Evolutionary conservation across 1,140 invertebrate species (phyloP).

Genomic region (Leptoteleia sp.): DNA sequence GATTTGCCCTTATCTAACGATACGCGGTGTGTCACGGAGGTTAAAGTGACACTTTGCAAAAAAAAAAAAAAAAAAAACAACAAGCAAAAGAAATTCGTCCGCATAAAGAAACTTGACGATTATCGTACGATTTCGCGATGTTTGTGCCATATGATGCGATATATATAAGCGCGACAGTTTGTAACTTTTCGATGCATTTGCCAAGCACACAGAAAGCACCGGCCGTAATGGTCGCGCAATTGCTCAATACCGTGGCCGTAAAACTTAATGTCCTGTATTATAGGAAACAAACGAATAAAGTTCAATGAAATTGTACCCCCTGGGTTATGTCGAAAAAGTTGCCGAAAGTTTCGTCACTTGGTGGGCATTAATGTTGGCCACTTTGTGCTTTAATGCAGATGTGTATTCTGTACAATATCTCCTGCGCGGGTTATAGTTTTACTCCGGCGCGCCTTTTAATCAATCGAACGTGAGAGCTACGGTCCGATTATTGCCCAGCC

Average conservation of each 20-base stretch:
- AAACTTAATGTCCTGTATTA: conserved; percentile 73
- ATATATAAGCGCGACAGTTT: conserved; percentile 55
- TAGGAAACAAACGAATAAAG: conserved; percentile 72
- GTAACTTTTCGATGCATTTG: conserved; percentile 71
- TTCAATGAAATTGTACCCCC: conserved; percentile 70
- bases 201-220: conserved; percentile 65
- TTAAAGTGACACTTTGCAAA: conserved; percentile 61
- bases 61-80: too few species aligned
- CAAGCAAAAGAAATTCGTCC: conserved; percentile 22
- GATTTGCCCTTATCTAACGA: conserved; percentile 43
- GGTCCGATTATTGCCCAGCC: too few species aligned
- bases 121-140: conserved; percentile 63
- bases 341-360: conserved; percentile 65
- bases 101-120: conserved; percentile 52
- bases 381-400: conserved; percentile 39
- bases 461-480: too few species aligned
- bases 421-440: too few species aligned
- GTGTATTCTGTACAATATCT: too few species aligned
- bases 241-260: conserved; percentile 72
- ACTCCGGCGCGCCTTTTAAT: too few species aligned
- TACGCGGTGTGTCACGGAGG: conserved; percentile 41
- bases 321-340: conserved; percentile 68
- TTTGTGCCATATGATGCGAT: conserved; percentile 61
- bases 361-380: conserved; percentile 36
- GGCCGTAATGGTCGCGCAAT: conserved; percentile 64